Conservation (phyloP, 2,888 invertebrate genomes). For the Diplazon laetatorius region DNA sequence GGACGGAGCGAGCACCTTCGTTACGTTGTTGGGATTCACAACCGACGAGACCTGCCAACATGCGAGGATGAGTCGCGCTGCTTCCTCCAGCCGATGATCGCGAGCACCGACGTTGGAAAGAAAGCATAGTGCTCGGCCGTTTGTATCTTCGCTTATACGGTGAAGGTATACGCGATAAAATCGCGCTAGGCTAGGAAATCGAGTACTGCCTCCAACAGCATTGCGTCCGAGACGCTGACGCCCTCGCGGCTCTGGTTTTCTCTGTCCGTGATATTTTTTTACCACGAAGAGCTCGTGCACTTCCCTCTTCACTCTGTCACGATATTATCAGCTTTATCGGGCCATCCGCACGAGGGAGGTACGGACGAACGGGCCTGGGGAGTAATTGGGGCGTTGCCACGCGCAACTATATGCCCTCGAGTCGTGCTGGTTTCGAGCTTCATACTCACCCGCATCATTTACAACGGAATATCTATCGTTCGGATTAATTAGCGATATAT, state of each 20-base stretch:
- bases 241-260: constrained; percentile 34
- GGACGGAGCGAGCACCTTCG: constrained; percentile 45
- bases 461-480: not conserved
- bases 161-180: constrained; percentile 51
- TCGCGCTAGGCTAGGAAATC: constrained; percentile 60
- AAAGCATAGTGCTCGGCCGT: constrained; percentile 44
- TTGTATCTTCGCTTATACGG: constrained; percentile 21
- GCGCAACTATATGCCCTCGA: not conserved
- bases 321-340: constrained; percentile 68
- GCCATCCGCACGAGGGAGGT: constrained; percentile 50
- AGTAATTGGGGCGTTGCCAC: constrained; percentile 65
- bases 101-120: constrained; percentile 41
- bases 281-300: constrained; percentile 11
- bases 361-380: constrained; percentile 64
- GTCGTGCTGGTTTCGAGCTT: not conserved
- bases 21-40: constrained; percentile 29
- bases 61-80: constrained; percentile 46
- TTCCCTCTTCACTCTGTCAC: constrained; percentile 11
- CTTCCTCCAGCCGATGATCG: constrained; percentile 47
- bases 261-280: constrained; percentile 50
- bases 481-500: not conserved
- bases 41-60: constrained; percentile 36
- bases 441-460: not conserved
- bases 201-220: constrained; percentile 55
- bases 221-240: constrained; percentile 42